Conservation (phyloP, 2,888 invertebrate species). For the Leucoptera coffeella region DNA sequence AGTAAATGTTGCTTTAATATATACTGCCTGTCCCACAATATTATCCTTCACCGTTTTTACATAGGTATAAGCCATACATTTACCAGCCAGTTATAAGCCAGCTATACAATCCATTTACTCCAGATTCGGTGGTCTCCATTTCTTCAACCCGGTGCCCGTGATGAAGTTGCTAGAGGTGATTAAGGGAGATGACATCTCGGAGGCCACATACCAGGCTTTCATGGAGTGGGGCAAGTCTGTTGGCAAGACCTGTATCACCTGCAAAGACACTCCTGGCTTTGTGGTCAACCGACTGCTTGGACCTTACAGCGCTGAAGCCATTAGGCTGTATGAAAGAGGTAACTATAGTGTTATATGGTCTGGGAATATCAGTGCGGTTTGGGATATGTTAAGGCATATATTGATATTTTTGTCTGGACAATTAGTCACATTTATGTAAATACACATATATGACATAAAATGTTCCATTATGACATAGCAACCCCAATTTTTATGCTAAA, state of each 20-base stretch:
- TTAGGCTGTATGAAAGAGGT: conserved; percentile 76
- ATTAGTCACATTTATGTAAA: no score
- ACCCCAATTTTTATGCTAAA: no score
- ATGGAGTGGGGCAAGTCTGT: conserved; percentile 76
- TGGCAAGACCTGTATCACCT: conserved; percentile 79
- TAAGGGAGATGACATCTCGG: conserved; percentile 67
- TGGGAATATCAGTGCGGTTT: neutral
- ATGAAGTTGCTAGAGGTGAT: conserved; percentile 86
- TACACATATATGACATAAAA: no score
- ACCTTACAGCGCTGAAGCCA: conserved; percentile 77
- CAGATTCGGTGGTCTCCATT: conserved; percentile 83
- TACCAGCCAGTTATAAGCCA: no score
- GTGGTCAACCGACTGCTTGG: conserved; percentile 84
- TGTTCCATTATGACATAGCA: no score
- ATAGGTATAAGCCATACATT: neutral
- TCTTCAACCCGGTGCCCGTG: conserved; percentile 88
- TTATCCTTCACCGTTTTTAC: neutral
- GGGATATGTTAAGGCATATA: no score
- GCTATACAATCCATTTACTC: no score
- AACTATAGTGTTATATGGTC: no score
- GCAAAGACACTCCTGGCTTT: conserved; percentile 90
- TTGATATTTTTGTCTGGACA: no score
- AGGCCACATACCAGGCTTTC: conserved; percentile 65
- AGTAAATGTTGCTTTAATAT: no score
- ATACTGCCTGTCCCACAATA: no score